A percentile compares a stretch with the other conserved stretches of the same genome.
Evolutionary conservation across 2,888 invertebrate genomes (phyloP).

Genomic region (Mesochorus sp.): DNA sequence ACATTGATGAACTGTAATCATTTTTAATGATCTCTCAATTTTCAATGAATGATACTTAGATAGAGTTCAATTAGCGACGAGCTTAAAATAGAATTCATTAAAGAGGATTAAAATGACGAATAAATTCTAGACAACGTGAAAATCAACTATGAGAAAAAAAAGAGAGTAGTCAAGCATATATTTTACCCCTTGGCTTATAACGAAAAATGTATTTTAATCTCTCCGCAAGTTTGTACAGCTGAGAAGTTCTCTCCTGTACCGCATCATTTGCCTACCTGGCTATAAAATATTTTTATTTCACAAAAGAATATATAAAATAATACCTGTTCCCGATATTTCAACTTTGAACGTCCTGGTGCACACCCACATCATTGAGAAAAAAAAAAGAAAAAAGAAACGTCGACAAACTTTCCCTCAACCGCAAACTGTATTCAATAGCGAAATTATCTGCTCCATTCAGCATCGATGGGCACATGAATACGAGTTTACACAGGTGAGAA

Average conservation of each 20-base stretch:
- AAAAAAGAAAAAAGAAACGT: background rate
- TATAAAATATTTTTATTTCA: background rate
- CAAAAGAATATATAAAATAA: slow-evolving; percentile 13
- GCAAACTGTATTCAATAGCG: slow-evolving; percentile 7
- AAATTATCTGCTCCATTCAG: background rate
- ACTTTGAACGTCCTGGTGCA: background rate
- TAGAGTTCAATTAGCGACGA: no score
- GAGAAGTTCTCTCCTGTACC: background rate
- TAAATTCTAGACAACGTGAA: background rate
- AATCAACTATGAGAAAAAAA: no score
- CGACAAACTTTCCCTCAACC: background rate
- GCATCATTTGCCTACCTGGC: background rate
- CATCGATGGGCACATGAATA: background rate
- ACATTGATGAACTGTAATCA: no score
- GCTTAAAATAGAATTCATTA: no score
- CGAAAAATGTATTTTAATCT: background rate
- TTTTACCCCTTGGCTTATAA: background rate
- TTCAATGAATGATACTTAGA: no score
- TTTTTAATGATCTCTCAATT: no score
- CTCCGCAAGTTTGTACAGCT: slow-evolving; percentile 25
- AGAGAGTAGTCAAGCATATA: no score
- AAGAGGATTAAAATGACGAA: background rate
- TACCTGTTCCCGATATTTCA: slow-evolving; percentile 1
- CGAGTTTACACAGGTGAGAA: slow-evolving; percentile 13
- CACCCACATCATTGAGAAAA: slow-evolving; percentile 12